Evolutionary conservation across 2,888 invertebrate genomes (phyloP).

Genomic region (Melieria crassipennis): DNA sequence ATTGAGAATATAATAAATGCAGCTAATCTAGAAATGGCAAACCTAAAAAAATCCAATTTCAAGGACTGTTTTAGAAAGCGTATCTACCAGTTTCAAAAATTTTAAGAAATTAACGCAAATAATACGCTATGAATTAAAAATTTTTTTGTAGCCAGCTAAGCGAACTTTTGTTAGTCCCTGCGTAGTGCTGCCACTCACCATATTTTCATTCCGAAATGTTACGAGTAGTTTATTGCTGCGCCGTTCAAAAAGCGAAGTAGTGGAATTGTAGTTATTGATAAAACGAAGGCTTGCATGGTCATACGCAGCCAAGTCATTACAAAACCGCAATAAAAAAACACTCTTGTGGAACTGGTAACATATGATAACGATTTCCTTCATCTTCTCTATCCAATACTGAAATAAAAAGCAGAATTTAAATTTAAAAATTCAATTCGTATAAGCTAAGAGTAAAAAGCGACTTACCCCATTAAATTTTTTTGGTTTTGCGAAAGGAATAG

Average conservation of each 20-base stretch:
- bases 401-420: conserved; percentile 18
- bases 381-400: conserved; percentile 71
- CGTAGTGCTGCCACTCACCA: conserved; percentile 65
- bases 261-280: conserved; percentile 78
- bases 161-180: no score
- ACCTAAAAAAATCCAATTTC: no score
- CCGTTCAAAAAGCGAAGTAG: conserved; percentile 76
- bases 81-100: no score
- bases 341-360: conserved; percentile 80
- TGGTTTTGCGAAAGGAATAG: conserved; percentile 73
- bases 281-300: conserved; percentile 74
- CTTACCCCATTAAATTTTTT: conserved; percentile 66
- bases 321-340: conserved; percentile 76
- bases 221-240: conserved; percentile 74
- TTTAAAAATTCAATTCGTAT: not conserved
- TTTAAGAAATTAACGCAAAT: no score
- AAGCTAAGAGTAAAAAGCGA: conserved; percentile 17
- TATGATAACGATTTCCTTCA: conserved; percentile 74
- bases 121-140: no score
- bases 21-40: no score
- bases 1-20: no score
- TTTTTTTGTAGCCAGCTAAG: no score
- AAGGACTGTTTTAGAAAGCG: no score
- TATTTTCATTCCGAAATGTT: conserved; percentile 80
- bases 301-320: conserved; percentile 74